These are phyloP conservation scores for Hirtodrosophila alboralis DNA, from an alignment of 2,888 invertebrate species.

Conservation along the genomic window DNA sequence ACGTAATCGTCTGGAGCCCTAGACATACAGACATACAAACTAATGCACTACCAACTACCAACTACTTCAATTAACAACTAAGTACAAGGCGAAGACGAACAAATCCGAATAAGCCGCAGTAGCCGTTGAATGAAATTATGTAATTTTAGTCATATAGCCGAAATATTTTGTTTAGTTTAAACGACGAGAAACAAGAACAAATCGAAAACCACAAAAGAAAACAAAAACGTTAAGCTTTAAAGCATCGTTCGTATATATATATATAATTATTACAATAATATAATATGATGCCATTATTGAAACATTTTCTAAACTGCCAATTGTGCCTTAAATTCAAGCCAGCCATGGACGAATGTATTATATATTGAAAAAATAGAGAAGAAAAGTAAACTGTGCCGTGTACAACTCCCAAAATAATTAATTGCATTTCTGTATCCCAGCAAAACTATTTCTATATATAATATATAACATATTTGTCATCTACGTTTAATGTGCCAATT, in stretches of 20 bases:
- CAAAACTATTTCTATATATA: slow-evolving; percentile 47
- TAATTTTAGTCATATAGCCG: slow-evolving; percentile 76
- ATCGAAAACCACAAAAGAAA: slow-evolving; percentile 18
- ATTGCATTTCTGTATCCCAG: slow-evolving; percentile 52
- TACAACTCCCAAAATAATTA: slow-evolving; percentile 31
- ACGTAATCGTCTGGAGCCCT: slow-evolving; percentile 89
- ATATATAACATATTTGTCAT: slow-evolving; percentile 75
- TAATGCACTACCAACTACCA: slow-evolving; percentile 55
- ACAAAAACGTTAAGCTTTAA: slow-evolving; percentile 64
- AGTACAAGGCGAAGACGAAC: slow-evolving; percentile 56
- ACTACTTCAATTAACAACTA: slow-evolving; percentile 76
- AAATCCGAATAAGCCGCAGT: slow-evolving; percentile 61
- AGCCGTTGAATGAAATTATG: slow-evolving; percentile 76
- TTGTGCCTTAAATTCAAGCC: slow-evolving; percentile 68
- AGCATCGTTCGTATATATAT: slow-evolving; percentile 41
- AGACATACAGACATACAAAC: slow-evolving; percentile 39
- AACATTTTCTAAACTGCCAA: slow-evolving; percentile 67
- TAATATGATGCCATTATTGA: slow-evolving; percentile 45
- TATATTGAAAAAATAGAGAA: slow-evolving; percentile 64
- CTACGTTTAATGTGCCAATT: slow-evolving; percentile 78
- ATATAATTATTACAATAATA: slow-evolving; percentile 31
- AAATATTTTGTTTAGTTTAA: slow-evolving; percentile 73
- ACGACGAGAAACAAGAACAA: slow-evolving; percentile 24
- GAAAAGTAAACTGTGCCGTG: slow-evolving; percentile 61
- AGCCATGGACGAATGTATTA: slow-evolving; percentile 76